Evolutionary conservation across 2,888 invertebrate species (phyloP), one percentile per base, ranked within the genome.

Genomic region (Hyles lineata): DNA sequence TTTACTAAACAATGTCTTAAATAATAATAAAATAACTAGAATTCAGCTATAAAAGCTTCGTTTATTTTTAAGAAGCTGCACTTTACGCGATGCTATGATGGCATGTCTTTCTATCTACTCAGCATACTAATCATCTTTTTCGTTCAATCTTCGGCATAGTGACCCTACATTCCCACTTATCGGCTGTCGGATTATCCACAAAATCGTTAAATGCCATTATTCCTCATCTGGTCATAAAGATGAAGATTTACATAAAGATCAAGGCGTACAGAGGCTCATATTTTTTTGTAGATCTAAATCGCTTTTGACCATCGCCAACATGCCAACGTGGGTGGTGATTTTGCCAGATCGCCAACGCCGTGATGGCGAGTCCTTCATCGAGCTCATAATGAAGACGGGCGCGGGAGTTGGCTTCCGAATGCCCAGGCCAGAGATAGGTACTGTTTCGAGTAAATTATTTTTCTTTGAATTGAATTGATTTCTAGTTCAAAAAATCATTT

Each of bases 321-420:
- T 95, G 35, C 80, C 88, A 0, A 87, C 87, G 0, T 95, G 96
- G 95, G 93, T 92, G 0, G 93, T 95, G 0, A 86, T 96, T 15
- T 92, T 93, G 4, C 95, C 96, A 0, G 87, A 88, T 8, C 77
- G 92, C 63, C 82, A 87, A 59, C 83, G 86, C 1, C 86, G 89
- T 29, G 94, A 93, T 2, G 89, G 95, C 0, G 89, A 93, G 52
- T 80, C 82, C 0, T 96, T 96, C 79, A 83, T 95, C 0, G 86
- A 90, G 0, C 81, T 91, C 50, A 91, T 95, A 19, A 85, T 91
- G 79, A 91, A 91, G 73, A 92, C 94, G 0, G 94, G 90, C 19
- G 73, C 70, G 0, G 90, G 86, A 1, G 91, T 95, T 75, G 90
- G 91, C 0, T 95, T 95, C 83, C 76, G 80, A 0, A 84, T 96